phyloP scores from a whole-genome alignment of 1,140 invertebrate species.

The Idris sp. region DNA sequence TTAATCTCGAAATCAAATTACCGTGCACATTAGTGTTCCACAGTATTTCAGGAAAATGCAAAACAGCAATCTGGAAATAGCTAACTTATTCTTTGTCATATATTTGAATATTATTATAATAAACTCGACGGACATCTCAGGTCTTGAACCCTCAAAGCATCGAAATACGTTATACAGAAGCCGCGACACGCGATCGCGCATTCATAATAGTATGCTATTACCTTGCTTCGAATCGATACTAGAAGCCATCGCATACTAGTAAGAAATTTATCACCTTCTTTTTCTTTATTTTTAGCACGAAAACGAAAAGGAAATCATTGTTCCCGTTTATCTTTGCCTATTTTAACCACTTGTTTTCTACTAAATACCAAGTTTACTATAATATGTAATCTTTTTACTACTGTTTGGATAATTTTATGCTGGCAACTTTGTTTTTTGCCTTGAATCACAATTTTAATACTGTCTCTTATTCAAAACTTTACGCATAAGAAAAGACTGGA shows the following conservation, averaged over 20 bases:
- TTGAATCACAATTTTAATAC: no score
- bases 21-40: constrained; percentile 1
- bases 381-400: no score
- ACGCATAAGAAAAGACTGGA: constrained; percentile 11
- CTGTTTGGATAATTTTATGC: no score
- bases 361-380: no score
- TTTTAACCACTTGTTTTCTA: no score
- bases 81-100: constrained; percentile 24
- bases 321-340: no score
- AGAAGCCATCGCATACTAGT: constrained; percentile 47
- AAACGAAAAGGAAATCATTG: constrained; percentile 14
- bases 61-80: constrained; percentile 23
- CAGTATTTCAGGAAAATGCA: constrained; percentile 18
- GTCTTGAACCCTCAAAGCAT: constrained; percentile 52
- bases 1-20: constrained; percentile 12
- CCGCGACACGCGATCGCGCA: constrained; percentile 58
- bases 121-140: constrained; percentile 43
- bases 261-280: constrained; percentile 51
- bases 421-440: no score
- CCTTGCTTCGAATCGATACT: constrained; percentile 54
- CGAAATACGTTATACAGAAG: constrained; percentile 49
- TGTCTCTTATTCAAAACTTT: no score
- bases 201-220: constrained; percentile 58
- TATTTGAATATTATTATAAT: constrained; percentile 55
- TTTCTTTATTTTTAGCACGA: constrained; percentile 47